Evolutionary conservation across 2,797 vertebrate species (phyloP).

Genomic region (Anguilla anguilla): DNA sequence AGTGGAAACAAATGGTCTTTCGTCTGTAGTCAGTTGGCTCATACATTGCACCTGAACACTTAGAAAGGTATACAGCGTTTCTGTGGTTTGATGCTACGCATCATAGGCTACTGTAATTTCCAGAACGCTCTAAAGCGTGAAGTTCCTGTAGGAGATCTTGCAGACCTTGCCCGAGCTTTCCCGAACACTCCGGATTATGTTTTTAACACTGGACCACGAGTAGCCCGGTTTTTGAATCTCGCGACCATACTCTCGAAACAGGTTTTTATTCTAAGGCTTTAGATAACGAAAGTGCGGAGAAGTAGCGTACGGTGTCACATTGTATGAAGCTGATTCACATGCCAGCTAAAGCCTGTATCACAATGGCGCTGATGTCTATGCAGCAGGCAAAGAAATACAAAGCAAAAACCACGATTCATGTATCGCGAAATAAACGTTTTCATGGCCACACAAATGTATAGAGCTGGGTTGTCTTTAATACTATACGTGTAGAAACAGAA

Average conservation of each 20-base stretch:
- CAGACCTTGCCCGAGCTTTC: conserved; percentile 14
- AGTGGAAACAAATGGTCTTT: not conserved
- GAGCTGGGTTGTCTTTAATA: not conserved
- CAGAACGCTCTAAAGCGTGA: conserved; percentile 18
- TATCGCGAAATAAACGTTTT: conserved; percentile 17
- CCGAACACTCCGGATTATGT: conserved; percentile 13
- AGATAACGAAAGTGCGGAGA: conserved; percentile 7
- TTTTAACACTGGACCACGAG: not conserved
- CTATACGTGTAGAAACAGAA: not conserved
- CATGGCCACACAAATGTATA: not conserved
- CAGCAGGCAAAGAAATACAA: conserved; percentile 21
- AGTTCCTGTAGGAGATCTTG: conserved; percentile 14
- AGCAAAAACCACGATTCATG: conserved; percentile 15
- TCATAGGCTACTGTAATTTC: conserved; percentile 23
- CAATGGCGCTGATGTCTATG: conserved; percentile 30
- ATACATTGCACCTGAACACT: not conserved
- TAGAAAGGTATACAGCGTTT: not conserved
- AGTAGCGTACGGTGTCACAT: conserved; percentile 18
- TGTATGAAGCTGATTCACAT: conserved; percentile 15
- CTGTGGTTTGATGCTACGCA: conserved; percentile 7
- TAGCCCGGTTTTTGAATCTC: not conserved
- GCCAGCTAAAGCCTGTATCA: not conserved
- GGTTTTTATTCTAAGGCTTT: not conserved
- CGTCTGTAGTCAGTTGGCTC: not conserved
- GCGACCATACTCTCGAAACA: not conserved